phyloP scores from a whole-genome alignment of 2,113 vertebrate species.

The Mesocricetus auratus region DNA sequence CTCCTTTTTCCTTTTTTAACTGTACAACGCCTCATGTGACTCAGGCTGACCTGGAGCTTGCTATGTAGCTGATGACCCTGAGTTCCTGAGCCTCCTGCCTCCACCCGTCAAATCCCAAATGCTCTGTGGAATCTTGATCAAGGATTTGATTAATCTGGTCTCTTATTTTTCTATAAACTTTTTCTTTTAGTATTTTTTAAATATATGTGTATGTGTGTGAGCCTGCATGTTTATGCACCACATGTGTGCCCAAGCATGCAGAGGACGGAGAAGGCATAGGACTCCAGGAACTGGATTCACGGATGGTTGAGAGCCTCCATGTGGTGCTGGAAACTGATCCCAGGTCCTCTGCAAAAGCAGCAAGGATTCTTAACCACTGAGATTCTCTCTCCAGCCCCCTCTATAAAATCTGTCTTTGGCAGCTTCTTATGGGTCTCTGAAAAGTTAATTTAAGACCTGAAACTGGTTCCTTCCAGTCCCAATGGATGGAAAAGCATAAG shows the following conservation, averaged over 20 bases:
- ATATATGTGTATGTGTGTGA: background rate
- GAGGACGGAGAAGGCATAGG: background rate
- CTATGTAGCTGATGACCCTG: background rate
- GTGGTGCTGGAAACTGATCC: background rate
- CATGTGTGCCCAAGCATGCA: background rate
- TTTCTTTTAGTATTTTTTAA: background rate
- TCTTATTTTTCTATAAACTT: background rate
- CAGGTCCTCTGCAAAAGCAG: background rate
- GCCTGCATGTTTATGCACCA: background rate
- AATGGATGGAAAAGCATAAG: background rate
- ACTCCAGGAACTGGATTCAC: background rate
- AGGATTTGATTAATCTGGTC: background rate
- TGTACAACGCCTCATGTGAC: background rate
- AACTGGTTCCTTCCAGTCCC: background rate
- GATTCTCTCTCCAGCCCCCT: background rate
- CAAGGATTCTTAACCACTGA: background rate
- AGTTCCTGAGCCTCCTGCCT: background rate
- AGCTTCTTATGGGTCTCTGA: background rate
- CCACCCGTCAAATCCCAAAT: background rate
- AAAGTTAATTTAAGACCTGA: constrained; percentile 7
- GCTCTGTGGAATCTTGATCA: background rate
- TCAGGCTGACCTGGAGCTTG: background rate
- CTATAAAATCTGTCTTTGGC: background rate
- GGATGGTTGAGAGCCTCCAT: background rate
- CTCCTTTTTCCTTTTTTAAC: background rate